phyloP scores from a whole-genome alignment of 2,113 vertebrate species.

The Saiga tatarica region DNA sequence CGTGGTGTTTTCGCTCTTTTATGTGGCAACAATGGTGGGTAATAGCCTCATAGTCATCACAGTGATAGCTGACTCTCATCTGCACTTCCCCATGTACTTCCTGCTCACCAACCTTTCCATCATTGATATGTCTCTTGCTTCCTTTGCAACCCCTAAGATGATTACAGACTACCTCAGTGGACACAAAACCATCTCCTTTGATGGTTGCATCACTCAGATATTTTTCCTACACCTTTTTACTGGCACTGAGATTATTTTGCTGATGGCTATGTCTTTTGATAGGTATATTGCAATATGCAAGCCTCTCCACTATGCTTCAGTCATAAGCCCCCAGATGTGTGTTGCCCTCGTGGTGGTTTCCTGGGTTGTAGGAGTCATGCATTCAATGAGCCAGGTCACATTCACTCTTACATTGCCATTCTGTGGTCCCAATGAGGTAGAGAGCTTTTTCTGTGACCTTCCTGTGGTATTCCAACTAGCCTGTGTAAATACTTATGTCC shows the following conservation, averaged over 20 bases:
- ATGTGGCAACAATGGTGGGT: constrained; percentile 63
- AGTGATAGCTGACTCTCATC: constrained; percentile 38
- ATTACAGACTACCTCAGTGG: constrained; percentile 69
- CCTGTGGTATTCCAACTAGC: constrained; percentile 73
- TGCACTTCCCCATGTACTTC: constrained; percentile 74
- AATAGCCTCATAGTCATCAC: constrained; percentile 67
- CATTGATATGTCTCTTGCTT: constrained; percentile 75
- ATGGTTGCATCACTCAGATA: constrained; percentile 74
- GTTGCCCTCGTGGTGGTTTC: constrained; percentile 32
- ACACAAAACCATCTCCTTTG: constrained; percentile 69
- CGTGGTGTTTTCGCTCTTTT: constrained; percentile 60
- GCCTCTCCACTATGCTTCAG: constrained; percentile 66
- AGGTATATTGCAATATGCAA: constrained; percentile 74
- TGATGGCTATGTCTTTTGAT: constrained; percentile 78
- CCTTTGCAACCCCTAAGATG: constrained; percentile 76
- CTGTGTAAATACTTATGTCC: constrained; percentile 67
- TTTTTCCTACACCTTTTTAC: constrained; percentile 76
- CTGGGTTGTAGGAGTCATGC: constrained; percentile 69
- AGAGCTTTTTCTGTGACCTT: constrained; percentile 75
- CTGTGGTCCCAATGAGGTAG: constrained; percentile 71
- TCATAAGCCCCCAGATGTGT: constrained; percentile 65
- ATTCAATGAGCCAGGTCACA: constrained; percentile 72
- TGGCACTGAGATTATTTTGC: constrained; percentile 73
- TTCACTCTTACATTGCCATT: constrained; percentile 66
- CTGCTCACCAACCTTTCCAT: constrained; percentile 72